Conservation (phyloP, 2,797 vertebrate genomes). For the Benthosema pterotum region DNA sequence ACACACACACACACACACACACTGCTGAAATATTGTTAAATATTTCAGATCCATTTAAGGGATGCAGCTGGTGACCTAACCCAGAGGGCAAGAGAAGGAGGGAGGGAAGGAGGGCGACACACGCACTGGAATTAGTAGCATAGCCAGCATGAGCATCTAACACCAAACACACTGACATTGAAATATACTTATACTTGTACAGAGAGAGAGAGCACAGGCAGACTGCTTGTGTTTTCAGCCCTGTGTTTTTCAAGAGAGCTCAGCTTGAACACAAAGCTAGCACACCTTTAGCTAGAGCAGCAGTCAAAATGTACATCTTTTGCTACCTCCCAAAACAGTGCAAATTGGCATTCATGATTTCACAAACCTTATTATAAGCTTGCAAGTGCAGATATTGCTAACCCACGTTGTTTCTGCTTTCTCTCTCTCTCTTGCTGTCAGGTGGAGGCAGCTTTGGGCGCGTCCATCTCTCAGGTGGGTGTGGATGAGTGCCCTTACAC, state of each 20-base stretch:
- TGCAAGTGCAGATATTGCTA: neutral
- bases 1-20: slow-evolving; percentile 14
- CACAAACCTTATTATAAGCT: neutral
- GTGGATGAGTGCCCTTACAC: slow-evolving; percentile 82
- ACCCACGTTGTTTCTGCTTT: neutral
- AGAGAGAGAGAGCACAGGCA: neutral
- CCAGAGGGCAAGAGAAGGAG: neutral
- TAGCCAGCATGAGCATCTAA: neutral
- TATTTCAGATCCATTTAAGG: slow-evolving; percentile 62
- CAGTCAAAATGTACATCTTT: neutral
- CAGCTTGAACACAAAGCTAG: no score
- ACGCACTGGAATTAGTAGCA: neutral
- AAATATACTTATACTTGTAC: neutral
- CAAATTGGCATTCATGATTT: neutral
- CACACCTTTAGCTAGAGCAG: no score
- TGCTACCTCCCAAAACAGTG: neutral
- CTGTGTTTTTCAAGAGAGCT: no score
- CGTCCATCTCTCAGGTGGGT: slow-evolving; percentile 82
- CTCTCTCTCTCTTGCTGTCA: slow-evolving; percentile 37
- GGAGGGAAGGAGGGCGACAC: neutral
- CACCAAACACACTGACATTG: neutral
- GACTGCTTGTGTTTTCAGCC: neutral
- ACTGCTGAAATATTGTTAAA: slow-evolving; percentile 36
- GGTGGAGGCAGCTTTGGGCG: slow-evolving; percentile 84
- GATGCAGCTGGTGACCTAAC: slow-evolving; percentile 36